phyloP scores from a whole-genome alignment of 2,888 invertebrate genomes.

The Agrotis ipsilon region DNA sequence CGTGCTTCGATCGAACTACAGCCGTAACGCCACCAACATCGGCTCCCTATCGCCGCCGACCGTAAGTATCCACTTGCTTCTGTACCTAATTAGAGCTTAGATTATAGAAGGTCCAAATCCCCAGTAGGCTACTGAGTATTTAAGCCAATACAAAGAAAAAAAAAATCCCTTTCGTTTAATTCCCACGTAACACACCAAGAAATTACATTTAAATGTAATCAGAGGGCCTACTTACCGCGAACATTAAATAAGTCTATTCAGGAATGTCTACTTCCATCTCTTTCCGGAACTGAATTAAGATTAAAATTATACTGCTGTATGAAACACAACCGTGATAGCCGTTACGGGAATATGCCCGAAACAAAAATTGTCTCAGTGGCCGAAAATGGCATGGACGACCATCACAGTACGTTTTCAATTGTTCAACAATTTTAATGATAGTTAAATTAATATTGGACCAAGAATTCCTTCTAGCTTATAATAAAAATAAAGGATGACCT shows the following conservation, averaged over 20 bases:
- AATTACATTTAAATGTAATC: not conserved
- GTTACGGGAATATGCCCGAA: not conserved
- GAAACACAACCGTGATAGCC: not conserved
- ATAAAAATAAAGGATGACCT: not conserved
- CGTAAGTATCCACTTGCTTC: conserved; percentile 85
- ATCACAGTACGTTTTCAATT: not conserved
- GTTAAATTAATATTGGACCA: not conserved
- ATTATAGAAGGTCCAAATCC: no score
- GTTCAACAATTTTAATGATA: not conserved
- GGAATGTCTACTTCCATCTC: not conserved
- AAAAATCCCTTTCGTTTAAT: no score
- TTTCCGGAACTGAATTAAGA: not conserved
- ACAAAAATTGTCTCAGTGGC: not conserved
- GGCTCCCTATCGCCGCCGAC: conserved; percentile 98
- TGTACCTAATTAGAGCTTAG: not conserved
- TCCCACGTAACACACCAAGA: no score
- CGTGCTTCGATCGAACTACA: conserved; percentile 94
- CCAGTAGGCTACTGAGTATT: no score
- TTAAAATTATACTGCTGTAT: not conserved
- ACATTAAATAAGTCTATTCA: not conserved
- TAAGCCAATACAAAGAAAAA: no score
- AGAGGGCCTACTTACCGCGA: not conserved
- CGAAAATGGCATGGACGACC: not conserved
- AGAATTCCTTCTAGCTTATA: not conserved
- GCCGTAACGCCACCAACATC: conserved; percentile 94